These are phyloP conservation scores for Catharus bicknelli DNA, from an alignment of 2,113 vertebrate species.

Conservation along the genomic window DNA sequence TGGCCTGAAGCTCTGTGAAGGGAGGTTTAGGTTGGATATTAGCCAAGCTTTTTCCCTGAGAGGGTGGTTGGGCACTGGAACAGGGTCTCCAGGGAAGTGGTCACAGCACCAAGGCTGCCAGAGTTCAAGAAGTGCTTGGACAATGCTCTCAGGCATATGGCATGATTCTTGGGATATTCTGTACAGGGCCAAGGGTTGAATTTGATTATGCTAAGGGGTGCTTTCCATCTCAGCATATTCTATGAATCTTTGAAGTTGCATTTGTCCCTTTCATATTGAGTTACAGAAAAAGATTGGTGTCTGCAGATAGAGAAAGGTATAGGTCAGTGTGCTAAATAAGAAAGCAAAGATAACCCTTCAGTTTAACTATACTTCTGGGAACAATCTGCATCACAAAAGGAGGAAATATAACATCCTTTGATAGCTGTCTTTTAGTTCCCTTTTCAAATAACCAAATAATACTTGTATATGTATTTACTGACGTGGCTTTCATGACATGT, in stretches of 20 bases:
- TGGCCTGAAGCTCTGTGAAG: not conserved
- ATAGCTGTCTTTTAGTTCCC: not conserved
- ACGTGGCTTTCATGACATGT: not conserved
- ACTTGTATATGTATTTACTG: not conserved
- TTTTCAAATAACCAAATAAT: not conserved
- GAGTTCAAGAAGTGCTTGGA: not conserved
- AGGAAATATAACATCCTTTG: not conserved
- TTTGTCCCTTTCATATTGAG: not conserved
- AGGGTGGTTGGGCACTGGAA: not conserved
- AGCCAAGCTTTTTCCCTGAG: not conserved
- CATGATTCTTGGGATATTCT: not conserved
- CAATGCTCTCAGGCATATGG: not conserved
- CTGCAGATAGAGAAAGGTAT: not conserved
- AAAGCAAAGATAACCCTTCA: not conserved
- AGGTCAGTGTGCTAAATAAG: not conserved
- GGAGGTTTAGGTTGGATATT: not conserved
- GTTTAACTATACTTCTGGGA: not conserved
- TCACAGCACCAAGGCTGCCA: not conserved
- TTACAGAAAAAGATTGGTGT: not conserved
- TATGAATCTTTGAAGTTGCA: not conserved
- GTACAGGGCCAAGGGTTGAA: not conserved
- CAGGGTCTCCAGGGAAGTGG: not conserved
- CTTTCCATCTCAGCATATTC: not conserved
- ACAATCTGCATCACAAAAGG: not conserved
- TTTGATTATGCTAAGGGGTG: accelerated